phyloP scores from a whole-genome alignment of 2,888 invertebrate species.

The Noctua comes region DNA sequence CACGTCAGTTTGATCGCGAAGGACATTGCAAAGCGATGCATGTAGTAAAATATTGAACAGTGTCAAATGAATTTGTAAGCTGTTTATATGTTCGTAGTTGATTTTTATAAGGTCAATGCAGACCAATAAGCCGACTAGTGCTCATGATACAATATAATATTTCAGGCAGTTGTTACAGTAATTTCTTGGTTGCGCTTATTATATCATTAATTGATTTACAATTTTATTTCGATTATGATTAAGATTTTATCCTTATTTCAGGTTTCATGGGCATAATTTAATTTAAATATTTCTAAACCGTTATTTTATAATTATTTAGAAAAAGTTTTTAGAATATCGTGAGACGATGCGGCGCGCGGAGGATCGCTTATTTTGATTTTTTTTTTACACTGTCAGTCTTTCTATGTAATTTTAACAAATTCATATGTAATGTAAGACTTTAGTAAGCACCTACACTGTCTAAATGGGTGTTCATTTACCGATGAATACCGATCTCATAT shows the following conservation, averaged over 20 bases:
- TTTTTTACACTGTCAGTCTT: not conserved
- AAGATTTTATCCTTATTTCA: not conserved
- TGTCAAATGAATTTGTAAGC: slow-evolving; percentile 60
- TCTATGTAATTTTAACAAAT: slow-evolving; percentile 9
- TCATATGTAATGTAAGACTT: slow-evolving; percentile 8
- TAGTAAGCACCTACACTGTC: slow-evolving; percentile 38
- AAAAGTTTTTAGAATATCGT: not conserved
- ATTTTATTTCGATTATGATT: slow-evolving; percentile 1
- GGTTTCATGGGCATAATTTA: not conserved
- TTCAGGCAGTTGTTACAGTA: slow-evolving; percentile 4
- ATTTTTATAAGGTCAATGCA: slow-evolving; percentile 54
- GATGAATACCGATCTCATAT: slow-evolving; percentile 63
- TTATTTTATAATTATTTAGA: not conserved
- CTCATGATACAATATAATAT: slow-evolving; percentile 29
- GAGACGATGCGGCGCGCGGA: not conserved
- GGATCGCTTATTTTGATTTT: not conserved
- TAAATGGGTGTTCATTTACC: slow-evolving; percentile 62
- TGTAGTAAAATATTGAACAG: slow-evolving; percentile 50
- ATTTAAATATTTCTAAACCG: not conserved
- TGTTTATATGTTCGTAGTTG: slow-evolving; percentile 35
- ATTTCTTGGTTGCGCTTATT: not conserved
- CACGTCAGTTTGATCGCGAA: slow-evolving; percentile 21
- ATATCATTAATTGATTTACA: not conserved
- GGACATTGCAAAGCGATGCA: slow-evolving; percentile 21
- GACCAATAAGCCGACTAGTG: slow-evolving; percentile 48